These are phyloP conservation scores for Cataglyphis rosenhaueri DNA, from an alignment of 2,888 invertebrate species.

Conservation along the genomic window DNA sequence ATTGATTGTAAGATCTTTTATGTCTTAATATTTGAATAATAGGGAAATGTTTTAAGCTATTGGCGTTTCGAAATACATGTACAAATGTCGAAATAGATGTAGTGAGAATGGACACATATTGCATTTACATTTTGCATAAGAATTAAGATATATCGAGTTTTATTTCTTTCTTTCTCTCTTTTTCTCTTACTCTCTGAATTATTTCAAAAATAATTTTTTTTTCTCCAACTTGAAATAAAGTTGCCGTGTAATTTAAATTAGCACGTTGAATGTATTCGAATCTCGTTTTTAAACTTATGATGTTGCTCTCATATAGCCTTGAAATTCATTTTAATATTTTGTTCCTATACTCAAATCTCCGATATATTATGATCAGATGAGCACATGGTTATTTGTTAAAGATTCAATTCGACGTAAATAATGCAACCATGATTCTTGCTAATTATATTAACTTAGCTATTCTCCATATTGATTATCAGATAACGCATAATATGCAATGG, in stretches of 20 bases:
- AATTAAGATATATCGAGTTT: neutral
- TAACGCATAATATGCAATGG: neutral
- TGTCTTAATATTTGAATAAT: neutral
- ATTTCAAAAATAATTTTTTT: neutral
- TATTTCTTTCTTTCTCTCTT: too few species aligned
- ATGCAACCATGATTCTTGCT: neutral
- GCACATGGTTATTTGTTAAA: neutral
- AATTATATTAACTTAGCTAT: neutral
- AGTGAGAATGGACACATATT: neutral
- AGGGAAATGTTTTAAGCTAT: neutral
- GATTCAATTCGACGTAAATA: neutral
- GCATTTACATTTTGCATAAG: neutral
- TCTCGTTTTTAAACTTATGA: neutral
- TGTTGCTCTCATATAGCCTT: neutral
- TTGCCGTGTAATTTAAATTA: neutral
- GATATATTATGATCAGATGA: neutral
- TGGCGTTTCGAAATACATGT: neutral
- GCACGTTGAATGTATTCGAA: neutral
- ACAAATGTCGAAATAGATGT: neutral
- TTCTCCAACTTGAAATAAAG: neutral
- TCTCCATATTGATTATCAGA: neutral
- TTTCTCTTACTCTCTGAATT: neutral
- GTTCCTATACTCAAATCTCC: neutral
- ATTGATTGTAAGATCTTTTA: constrained; percentile 12
- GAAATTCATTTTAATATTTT: neutral